Conservation (phyloP, 2,888 invertebrate genomes). For the Amiota minor region DNA sequence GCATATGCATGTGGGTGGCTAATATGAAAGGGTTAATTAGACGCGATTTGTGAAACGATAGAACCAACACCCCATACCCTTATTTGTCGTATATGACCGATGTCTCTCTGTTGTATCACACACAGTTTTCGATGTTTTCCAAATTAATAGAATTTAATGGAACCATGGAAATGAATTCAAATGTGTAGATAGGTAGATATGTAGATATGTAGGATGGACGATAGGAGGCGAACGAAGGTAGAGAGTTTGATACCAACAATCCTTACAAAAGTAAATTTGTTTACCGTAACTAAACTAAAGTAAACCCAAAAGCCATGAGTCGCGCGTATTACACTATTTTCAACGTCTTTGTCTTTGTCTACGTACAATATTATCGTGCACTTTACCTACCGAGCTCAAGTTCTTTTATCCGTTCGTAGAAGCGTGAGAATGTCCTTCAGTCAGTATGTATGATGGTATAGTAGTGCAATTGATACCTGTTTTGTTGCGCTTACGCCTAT, state of each 20-base stretch:
- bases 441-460: not conserved
- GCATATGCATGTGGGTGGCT: not conserved
- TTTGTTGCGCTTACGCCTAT: not conserved
- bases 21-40: slow-evolving; percentile 13
- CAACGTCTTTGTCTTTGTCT: not conserved
- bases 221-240: not conserved
- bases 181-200: no score
- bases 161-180: no score
- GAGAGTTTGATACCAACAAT: not conserved
- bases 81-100: no score
- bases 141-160: no score
- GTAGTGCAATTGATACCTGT: not conserved
- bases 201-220: no score
- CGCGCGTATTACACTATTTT: not conserved
- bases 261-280: not conserved
- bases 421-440: slow-evolving; percentile 11
- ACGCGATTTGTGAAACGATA: not conserved
- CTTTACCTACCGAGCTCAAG: not conserved
- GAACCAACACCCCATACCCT: not conserved
- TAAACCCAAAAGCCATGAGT: not conserved
- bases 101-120: no score
- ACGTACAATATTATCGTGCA: not conserved
- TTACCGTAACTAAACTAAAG: slow-evolving; percentile 9
- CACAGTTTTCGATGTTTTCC: no score
- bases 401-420: not conserved